Evolutionary conservation across 1,140 invertebrate genomes (phyloP).

Genomic region (Polypedilum pembai): DNA sequence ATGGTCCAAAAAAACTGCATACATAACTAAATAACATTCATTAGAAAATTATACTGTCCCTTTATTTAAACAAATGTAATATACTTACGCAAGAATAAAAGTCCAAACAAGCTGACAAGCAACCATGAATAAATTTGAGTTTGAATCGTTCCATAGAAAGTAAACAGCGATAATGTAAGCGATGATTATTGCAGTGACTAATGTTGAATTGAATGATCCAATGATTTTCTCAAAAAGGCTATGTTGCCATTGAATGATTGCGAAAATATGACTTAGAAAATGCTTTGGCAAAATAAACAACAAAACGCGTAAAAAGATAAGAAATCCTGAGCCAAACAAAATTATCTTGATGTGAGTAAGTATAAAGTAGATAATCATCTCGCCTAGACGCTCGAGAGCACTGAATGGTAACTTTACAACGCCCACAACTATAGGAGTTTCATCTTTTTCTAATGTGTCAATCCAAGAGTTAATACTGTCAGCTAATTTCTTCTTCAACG

Average conservation of each 20-base stretch:
- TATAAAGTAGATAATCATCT: constrained; percentile 54
- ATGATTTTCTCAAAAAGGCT: constrained; percentile 44
- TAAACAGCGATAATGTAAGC: constrained; percentile 47
- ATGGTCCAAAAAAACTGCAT: constrained; percentile 49
- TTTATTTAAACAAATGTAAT: no score
- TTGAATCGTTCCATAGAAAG: constrained; percentile 51
- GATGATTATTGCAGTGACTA: not conserved
- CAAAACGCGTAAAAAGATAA: constrained; percentile 39
- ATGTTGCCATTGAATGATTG: constrained; percentile 42
- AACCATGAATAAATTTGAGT: constrained; percentile 47
- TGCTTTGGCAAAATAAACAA: constrained; percentile 51
- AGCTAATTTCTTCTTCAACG: constrained; percentile 67
- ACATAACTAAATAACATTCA: no score
- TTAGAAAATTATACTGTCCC: no score
- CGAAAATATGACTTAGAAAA: constrained; percentile 46
- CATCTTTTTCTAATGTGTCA: constrained; percentile 47
- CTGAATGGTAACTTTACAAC: constrained; percentile 61
- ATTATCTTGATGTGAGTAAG: constrained; percentile 50
- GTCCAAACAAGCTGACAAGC: constrained; percentile 52
- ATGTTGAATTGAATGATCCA: constrained; percentile 33
- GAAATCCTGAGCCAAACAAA: constrained; percentile 36
- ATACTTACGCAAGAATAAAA: constrained; percentile 49
- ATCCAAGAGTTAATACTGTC: constrained; percentile 61
- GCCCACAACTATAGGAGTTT: constrained; percentile 55
- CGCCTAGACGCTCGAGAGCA: constrained; percentile 57